Evolutionary conservation across 2,888 invertebrate genomes (phyloP).

Genomic region (Cephus pulcher): DNA sequence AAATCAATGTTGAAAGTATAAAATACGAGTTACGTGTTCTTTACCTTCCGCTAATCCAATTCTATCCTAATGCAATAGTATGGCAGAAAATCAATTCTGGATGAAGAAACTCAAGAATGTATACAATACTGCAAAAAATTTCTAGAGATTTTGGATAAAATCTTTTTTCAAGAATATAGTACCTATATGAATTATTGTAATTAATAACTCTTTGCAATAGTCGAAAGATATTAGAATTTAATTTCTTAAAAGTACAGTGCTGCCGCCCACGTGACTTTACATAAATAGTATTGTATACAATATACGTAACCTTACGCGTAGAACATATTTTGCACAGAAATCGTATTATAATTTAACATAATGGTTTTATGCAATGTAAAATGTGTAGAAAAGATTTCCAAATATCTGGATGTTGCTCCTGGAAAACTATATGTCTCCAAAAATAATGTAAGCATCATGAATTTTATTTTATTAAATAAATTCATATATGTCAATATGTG

Average conservation of each 20-base stretch:
- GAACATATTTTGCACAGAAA: background rate
- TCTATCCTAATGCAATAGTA: background rate
- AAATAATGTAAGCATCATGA: constrained; percentile 49
- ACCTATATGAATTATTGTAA: background rate
- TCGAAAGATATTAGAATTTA: background rate
- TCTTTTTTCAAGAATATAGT: background rate
- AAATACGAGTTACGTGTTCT: background rate
- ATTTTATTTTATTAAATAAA: constrained; percentile 10
- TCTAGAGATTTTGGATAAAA: background rate
- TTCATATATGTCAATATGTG: background rate
- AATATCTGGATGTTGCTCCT: constrained; percentile 50
- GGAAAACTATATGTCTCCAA: constrained; percentile 48
- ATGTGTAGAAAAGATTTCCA: constrained; percentile 54
- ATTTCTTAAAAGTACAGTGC: constrained; percentile 13
- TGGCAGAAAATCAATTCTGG: background rate
- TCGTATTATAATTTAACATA: constrained; percentile 13
- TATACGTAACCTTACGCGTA: background rate
- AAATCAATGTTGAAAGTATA: constrained; percentile 29
- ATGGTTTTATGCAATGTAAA: constrained; percentile 60
- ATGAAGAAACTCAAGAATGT: background rate
- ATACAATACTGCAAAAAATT: background rate
- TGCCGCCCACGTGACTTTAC: constrained; percentile 8
- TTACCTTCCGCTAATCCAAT: background rate
- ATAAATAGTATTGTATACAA: constrained; percentile 1
- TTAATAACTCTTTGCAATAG: background rate